A percentile compares a stretch with the other conserved stretches of the same genome.
These are phyloP conservation scores for Penaeus chinensis DNA, from an alignment of 1,140 invertebrate genomes.

Conservation along the genomic window DNA sequence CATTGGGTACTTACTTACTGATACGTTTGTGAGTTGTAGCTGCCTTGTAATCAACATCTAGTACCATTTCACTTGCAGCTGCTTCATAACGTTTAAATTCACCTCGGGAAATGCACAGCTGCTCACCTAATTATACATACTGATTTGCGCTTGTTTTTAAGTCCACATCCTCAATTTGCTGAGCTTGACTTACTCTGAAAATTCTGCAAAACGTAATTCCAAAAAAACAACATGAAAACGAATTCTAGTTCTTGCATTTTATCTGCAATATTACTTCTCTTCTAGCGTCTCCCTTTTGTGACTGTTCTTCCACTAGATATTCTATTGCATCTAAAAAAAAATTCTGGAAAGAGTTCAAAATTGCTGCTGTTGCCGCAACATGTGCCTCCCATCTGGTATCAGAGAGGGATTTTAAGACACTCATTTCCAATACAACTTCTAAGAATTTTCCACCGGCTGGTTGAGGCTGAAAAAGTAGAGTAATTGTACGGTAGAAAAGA, in stretches of 20 bases:
- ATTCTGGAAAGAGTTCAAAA: constrained; percentile 30
- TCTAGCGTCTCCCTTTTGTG: constrained; percentile 34
- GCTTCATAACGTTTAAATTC: too few species aligned
- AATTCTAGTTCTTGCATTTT: constrained; percentile 64
- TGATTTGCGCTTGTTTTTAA: too few species aligned
- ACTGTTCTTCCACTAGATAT: constrained; percentile 2
- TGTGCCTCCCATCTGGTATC: constrained; percentile 42
- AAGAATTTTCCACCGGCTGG: constrained; percentile 15
- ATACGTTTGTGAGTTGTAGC: background rate
- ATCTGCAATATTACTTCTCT: constrained; percentile 51
- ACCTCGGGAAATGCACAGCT: too few species aligned
- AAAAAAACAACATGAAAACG: constrained; percentile 62
- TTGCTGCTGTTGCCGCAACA: constrained; percentile 38
- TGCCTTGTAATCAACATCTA: too few species aligned
- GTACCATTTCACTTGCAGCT: constrained; percentile 17
- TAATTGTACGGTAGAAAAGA: too few species aligned
- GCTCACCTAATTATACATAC: too few species aligned
- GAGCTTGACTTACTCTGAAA: constrained; percentile 60
- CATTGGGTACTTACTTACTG: constrained; percentile 57
- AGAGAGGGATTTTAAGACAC: constrained; percentile 40
- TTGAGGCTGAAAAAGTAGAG: constrained; percentile 33
- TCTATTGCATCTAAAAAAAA: constrained; percentile 29
- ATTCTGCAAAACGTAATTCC: constrained; percentile 59
- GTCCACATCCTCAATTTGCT: constrained; percentile 61
- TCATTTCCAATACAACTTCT: constrained; percentile 38